Base-by-base conservation (phyloP, 2,888 invertebrate species). In the Melitaea athalia region DNA sequence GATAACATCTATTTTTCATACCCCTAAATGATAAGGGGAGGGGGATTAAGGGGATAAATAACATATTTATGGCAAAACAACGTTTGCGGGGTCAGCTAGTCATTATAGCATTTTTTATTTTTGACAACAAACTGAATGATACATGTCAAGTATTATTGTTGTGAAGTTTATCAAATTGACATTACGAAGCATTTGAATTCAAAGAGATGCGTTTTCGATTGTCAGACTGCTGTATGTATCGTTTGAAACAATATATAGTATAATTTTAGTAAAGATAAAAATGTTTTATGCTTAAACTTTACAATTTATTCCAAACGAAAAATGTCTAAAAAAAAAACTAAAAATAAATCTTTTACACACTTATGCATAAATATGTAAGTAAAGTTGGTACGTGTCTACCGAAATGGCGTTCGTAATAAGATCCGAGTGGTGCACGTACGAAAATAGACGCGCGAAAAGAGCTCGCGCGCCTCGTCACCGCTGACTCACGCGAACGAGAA, bases 331-430 rank as follows among this genome's bases (percentile, higher is more conserved):
- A 38, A 38, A 38, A 38, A 3, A 2, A 38, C 6, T 38, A 8
- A 38, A 50, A 50, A 6, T 50, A 45, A 57, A n/a, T n/a, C n/a
- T n/a, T n/a, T 47, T 10, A 15, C 15, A 14, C 42, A 65, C 43
- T 53, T 55, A 11, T 31, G 24, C 17, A 24, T 33, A 31, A 67
- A 67, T 60, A 66, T 53, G 49, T 38, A 52, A 65, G 62, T 69
- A 57, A 70, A 71, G 77, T 78, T 76, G 81, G 50, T 64, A 75
- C 76, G 77, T 76, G 78, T 77, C 73, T 79, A 84, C 85, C 75
- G 81, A 91, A 88, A 88, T 84, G 85, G 89, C 78, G 80, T 79
- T 80, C 81, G 91, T 90, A 91, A 91, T 82, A 82, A 86, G 89
- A 91, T 90, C 83, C 85, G 87, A 81, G 83, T 74, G 75, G 78